These are phyloP conservation scores for Idris sp. DNA, from an alignment of 1,140 invertebrate species.

Conservation along the genomic window DNA sequence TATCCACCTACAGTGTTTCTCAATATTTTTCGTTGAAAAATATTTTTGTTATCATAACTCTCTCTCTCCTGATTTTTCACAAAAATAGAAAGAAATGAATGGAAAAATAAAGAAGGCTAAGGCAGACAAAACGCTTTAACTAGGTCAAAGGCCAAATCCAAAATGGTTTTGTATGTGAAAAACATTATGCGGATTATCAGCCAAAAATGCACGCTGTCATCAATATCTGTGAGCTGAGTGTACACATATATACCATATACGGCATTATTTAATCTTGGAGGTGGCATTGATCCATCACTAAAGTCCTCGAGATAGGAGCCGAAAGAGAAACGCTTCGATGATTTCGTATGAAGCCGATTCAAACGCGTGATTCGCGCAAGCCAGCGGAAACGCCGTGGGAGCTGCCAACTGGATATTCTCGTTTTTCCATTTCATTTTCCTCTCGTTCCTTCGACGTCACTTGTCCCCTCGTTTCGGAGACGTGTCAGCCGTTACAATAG, in stretches of 20 bases:
- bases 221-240: no score
- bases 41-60: no score
- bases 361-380: slow-evolving; percentile 64
- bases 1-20: no score
- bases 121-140: no score
- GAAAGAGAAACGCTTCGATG: slow-evolving; percentile 61
- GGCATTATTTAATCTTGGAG: slow-evolving; percentile 60
- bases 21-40: no score
- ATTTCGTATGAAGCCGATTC: slow-evolving; percentile 65
- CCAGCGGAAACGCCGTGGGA: slow-evolving; percentile 64
- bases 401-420: slow-evolving; percentile 64
- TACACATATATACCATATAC: no score
- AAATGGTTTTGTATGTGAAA: no score
- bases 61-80: no score
- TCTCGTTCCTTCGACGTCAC: slow-evolving; percentile 62
- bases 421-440: slow-evolving; percentile 65
- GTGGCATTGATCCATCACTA: slow-evolving; percentile 58
- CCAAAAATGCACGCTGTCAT: slow-evolving; percentile 24
- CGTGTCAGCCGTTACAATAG: slow-evolving; percentile 63
- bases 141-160: no score
- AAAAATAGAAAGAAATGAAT: no score
- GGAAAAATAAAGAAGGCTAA: no score
- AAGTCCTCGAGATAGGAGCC: slow-evolving; percentile 59
- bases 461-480: slow-evolving; percentile 52
- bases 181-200: no score